phyloP scores from a whole-genome alignment of 2,797 vertebrate genomes.

The Mormyrops attenuatus region DNA sequence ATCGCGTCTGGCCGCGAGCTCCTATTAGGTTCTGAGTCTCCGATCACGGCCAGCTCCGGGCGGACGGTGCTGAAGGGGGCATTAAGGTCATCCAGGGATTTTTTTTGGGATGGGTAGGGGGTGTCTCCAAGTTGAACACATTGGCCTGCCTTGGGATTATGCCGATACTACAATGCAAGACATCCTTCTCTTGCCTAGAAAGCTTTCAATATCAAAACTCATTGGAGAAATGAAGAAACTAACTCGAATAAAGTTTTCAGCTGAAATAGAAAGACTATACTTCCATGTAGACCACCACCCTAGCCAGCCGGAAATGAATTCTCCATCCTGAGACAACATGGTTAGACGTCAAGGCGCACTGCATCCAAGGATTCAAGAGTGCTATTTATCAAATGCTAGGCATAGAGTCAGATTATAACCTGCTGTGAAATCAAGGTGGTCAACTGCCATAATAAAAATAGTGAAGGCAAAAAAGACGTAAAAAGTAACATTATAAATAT shows the following conservation, averaged over 20 bases:
- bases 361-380: background rate
- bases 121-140: background rate
- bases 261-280: background rate
- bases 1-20: constrained; percentile 46
- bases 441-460: background rate
- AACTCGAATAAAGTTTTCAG: background rate
- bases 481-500: background rate
- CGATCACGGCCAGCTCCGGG: background rate
- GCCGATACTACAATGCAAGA: background rate
- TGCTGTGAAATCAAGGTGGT: background rate
- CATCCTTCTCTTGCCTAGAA: background rate
- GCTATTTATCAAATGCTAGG: background rate
- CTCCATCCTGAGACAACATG: background rate
- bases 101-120: constrained; percentile 4
- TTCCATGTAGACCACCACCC: background rate
- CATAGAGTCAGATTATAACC: background rate
- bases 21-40: constrained; percentile 49
- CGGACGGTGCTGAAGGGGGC: constrained; percentile 44
- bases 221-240: background rate
- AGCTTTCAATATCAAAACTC: background rate
- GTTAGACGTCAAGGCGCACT: background rate
- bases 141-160: background rate
- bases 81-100: background rate
- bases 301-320: background rate
- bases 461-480: background rate